phyloP scores from a whole-genome alignment of 1,140 invertebrate genomes.

The Cataglyphis hispanica region DNA sequence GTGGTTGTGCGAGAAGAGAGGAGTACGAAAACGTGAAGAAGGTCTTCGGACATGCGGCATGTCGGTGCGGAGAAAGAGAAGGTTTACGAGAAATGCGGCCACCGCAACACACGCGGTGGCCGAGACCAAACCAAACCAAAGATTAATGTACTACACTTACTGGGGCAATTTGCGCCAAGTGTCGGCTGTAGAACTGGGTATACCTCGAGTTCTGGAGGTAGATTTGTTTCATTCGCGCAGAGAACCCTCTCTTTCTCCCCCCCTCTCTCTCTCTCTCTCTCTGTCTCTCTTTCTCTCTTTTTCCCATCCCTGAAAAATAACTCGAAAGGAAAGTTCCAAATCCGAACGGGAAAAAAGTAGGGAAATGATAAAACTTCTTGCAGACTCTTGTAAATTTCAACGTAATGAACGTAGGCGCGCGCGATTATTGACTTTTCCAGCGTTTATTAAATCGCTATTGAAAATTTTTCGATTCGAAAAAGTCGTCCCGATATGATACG shows the following conservation, averaged over 20 bases:
- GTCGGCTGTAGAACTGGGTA: slow-evolving; percentile 76
- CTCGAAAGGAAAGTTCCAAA: slow-evolving; percentile 41
- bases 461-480: not conserved
- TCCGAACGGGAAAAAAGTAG: not conserved
- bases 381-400: not conserved
- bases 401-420: not conserved
- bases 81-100: slow-evolving; percentile 80
- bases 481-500: not conserved
- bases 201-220: slow-evolving; percentile 71
- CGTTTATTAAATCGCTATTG: not conserved
- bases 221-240: slow-evolving; percentile 72
- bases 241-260: slow-evolving; percentile 62
- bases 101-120: slow-evolving; percentile 81
- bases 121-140: slow-evolving; percentile 84
- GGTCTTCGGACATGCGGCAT: slow-evolving; percentile 71
- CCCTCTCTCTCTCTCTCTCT: no score
- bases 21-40: slow-evolving; percentile 68
- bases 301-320: slow-evolving; percentile 53
- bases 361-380: slow-evolving; percentile 27
- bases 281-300: no score
- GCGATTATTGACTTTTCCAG: not conserved
- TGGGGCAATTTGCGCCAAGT: slow-evolving; percentile 86
- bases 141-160: slow-evolving; percentile 87
- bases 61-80: slow-evolving; percentile 66
- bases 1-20: slow-evolving; percentile 40